Conservation (phyloP, 2,888 invertebrate genomes). For the Cryptocephalus primarius region DNA sequence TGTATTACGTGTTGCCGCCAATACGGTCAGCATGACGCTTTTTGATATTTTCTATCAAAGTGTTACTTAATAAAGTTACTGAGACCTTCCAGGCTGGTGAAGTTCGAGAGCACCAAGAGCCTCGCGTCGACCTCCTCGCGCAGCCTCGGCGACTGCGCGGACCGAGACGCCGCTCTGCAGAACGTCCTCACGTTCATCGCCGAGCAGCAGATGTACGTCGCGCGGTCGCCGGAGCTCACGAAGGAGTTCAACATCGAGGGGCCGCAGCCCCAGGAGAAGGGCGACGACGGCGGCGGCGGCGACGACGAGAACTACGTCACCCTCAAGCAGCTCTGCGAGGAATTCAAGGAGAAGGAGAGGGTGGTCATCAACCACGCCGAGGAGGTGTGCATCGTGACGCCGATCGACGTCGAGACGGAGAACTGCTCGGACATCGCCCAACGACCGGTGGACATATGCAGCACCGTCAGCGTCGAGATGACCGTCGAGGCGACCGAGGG, state of each 20-base stretch:
- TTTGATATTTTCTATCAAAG: too few relatives aligned
- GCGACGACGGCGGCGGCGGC: slow-evolving; percentile 26
- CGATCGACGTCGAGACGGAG: slow-evolving; percentile 34
- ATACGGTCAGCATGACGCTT: too few relatives aligned
- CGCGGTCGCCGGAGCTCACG: slow-evolving; percentile 37
- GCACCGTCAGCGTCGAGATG: slow-evolving; percentile 30
- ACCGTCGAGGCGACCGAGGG: slow-evolving; percentile 12
- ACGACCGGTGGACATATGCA: slow-evolving; percentile 34
- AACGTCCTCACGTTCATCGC: slow-evolving; percentile 66
- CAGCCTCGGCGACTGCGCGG: slow-evolving; percentile 51
- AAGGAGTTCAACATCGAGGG: slow-evolving; percentile 45
- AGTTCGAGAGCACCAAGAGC: slow-evolving; percentile 71
- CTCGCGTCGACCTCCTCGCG: slow-evolving; percentile 63
- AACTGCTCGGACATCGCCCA: slow-evolving; percentile 34
- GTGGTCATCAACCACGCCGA: slow-evolving; percentile 34
- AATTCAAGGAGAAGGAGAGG: slow-evolving; percentile 31
- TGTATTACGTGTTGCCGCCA: too few relatives aligned
- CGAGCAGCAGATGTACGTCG: slow-evolving; percentile 63
- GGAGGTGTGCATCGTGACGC: slow-evolving; percentile 35
- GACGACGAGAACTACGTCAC: slow-evolving; percentile 35
- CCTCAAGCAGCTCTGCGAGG: slow-evolving; percentile 33
- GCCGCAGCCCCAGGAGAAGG: slow-evolving; percentile 31
- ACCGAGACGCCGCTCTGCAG: slow-evolving; percentile 58
- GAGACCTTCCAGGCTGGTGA: slow-evolving; percentile 47
- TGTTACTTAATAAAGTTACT: not conserved